Evolutionary conservation across 1,140 invertebrate species (phyloP), one percentile per base, ranked within the genome.

Genomic region (Pectinophora gossypiella): DNA sequence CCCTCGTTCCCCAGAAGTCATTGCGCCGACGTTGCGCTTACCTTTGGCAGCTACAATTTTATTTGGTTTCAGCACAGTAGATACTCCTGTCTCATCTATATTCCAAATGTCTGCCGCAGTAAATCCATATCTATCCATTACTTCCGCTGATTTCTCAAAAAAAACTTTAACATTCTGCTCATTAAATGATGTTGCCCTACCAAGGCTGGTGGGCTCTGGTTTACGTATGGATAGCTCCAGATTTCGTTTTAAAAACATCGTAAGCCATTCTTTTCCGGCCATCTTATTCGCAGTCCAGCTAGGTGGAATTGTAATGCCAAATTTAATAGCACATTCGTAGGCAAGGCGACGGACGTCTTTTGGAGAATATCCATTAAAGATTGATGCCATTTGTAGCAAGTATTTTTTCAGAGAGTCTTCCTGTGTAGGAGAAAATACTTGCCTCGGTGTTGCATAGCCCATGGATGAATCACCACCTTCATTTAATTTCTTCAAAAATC

Each of bases 211-310:
- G 19, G 60, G 54, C 62, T 76, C 72, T 55, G 72, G 65, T 50
- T 54, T 63, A 19, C 72, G 43, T 22, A 76, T 60, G 40, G 70
- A 69, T 21, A 88, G 50, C 15, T 54, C 40, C 9, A 52, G 58
- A 59, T 87, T 65, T 16, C 79, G 38, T 63, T 75, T 70, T 44
- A 79, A 53, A 61, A 83, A 84, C 16, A 56, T 61, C 32, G 18
- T 53, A 51, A 84, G 67, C 84, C 85, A 82, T 53, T 60, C 55
- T 49, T 57, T 56, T 44, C 55, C 51, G 38, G 60, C 54, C 53
- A 59, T 58, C 22, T 64, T 54, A 51, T 64, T 64, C 44, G 43
- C 32, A 51, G 48, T 35, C 54, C 59, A 61, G 35, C 12, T 42
- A 21, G 51, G 13, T 54, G 51, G 57, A 42, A 59, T 59, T 51